A percentile compares a stretch with the other conserved stretches of the same genome.
Conservation (phyloP, 1,140 invertebrate species). For the Penaeus chinensis region DNA sequence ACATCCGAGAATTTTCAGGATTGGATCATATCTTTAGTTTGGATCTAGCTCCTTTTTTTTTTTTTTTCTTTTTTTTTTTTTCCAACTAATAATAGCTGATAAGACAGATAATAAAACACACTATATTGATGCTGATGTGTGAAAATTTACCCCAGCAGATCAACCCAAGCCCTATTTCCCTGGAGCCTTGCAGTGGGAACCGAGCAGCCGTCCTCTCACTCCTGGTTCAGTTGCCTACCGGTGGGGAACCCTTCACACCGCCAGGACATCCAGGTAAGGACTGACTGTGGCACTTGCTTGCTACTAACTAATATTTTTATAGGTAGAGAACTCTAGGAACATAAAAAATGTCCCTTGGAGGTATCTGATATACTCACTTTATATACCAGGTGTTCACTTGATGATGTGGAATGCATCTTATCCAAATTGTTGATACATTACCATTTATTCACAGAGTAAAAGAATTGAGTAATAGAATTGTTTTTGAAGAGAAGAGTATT, state of each 20-base stretch:
- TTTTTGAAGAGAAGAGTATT: neutral
- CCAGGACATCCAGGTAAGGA: slow-evolving; percentile 79
- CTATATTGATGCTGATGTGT: neutral
- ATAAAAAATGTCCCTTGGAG: neutral
- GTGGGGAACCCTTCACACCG: slow-evolving; percentile 81
- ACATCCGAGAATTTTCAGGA: no score
- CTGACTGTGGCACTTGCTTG: neutral
- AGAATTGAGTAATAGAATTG: no score
- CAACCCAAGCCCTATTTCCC: slow-evolving; percentile 90
- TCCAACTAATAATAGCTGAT: neutral
- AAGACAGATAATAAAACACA: no score
- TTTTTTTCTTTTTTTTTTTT: neutral
- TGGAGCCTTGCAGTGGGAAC: slow-evolving; percentile 91
- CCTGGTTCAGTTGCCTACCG: slow-evolving; percentile 87
- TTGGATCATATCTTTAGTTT: neutral
- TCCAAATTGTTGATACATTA: neutral
- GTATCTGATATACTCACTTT: no score
- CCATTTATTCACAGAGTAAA: no score
- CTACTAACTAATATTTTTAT: neutral
- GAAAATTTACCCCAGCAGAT: slow-evolving; percentile 70
- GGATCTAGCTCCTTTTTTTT: no score
- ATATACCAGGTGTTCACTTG: no score
- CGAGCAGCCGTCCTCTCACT: slow-evolving; percentile 92
- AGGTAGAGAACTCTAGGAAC: neutral
- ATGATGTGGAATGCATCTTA: neutral